These are phyloP conservation scores for Psilanteris sp. DNA, from an alignment of 1,140 invertebrate genomes.

Conservation along the genomic window DNA sequence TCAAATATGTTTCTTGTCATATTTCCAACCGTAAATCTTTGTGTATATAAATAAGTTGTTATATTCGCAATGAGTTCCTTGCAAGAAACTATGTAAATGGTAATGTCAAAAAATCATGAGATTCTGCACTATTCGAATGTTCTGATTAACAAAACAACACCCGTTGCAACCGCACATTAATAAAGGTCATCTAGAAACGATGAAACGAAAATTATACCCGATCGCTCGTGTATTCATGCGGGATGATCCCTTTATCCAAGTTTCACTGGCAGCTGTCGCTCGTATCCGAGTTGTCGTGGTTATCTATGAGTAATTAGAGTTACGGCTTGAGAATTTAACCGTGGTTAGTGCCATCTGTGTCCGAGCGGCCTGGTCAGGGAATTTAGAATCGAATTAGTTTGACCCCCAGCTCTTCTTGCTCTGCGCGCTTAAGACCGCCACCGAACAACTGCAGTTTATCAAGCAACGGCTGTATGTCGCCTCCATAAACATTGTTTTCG, in stretches of 20 bases:
- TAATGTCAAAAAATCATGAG: too few relatives aligned
- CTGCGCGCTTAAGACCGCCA: slow-evolving; percentile 67
- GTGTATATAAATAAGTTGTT: too few relatives aligned
- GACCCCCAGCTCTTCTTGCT: slow-evolving; percentile 69
- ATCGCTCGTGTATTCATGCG: slow-evolving; percentile 53
- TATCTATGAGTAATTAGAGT: slow-evolving; percentile 81
- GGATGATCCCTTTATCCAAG: slow-evolving; percentile 73
- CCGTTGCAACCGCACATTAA: slow-evolving; percentile 24
- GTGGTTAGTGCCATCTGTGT: slow-evolving; percentile 80
- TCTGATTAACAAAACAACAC: slow-evolving; percentile 12
- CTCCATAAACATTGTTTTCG: slow-evolving; percentile 67
- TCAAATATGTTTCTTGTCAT: too few relatives aligned
- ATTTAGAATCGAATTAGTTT: slow-evolving; percentile 81
- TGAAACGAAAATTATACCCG: slow-evolving; percentile 58
- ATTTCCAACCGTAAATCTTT: too few relatives aligned
- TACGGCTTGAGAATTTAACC: slow-evolving; percentile 80
- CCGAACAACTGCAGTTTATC: slow-evolving; percentile 71
- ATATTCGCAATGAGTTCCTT: background rate
- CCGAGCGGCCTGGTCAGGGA: slow-evolving; percentile 76
- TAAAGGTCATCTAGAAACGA: slow-evolving; percentile 44
- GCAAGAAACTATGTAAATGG: too few relatives aligned
- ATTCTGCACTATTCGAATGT: background rate
- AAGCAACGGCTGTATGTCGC: slow-evolving; percentile 68
- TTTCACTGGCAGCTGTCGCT: slow-evolving; percentile 79
- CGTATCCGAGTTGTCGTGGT: slow-evolving; percentile 70